These are phyloP conservation scores for Poeciliopsis infans DNA, from an alignment of 2,797 vertebrate genomes.

Conservation along the genomic window DNA sequence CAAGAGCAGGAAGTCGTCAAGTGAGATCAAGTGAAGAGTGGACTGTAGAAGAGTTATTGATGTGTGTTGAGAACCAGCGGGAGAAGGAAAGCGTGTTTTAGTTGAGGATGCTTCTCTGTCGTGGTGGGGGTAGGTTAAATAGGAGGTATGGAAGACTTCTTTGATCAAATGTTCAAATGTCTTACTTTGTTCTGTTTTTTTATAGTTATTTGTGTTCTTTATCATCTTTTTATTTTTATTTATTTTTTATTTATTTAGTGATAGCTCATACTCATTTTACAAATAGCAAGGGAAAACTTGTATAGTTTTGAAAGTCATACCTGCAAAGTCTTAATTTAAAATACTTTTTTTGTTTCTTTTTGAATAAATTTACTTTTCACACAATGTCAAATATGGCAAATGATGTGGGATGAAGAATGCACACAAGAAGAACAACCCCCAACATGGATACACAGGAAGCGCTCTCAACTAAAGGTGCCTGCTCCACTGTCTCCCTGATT, in stretches of 20 bases:
- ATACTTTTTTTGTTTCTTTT: background rate
- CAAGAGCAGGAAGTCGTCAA: constrained; percentile 14
- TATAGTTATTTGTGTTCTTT: background rate
- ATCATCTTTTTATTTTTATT: background rate
- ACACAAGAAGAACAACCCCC: background rate
- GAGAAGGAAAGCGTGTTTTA: constrained; percentile 3
- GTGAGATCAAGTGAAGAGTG: constrained; percentile 12
- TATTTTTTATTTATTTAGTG: background rate
- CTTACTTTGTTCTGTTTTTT: background rate
- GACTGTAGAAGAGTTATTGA: constrained; percentile 9
- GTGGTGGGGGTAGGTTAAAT: background rate
- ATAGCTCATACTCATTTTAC: background rate
- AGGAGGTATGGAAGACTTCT: background rate
- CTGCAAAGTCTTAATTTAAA: background rate
- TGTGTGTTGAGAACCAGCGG: background rate
- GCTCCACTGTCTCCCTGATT: background rate
- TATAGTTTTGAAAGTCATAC: background rate
- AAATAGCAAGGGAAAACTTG: background rate
- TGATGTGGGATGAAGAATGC: background rate
- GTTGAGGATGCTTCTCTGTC: background rate
- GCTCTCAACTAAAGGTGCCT: background rate
- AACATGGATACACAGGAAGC: background rate
- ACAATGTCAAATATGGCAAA: background rate
- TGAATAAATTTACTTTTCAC: background rate
- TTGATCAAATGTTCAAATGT: background rate